phyloP scores from a whole-genome alignment of 2,113 vertebrate species.

The Phaetusa simplex region DNA sequence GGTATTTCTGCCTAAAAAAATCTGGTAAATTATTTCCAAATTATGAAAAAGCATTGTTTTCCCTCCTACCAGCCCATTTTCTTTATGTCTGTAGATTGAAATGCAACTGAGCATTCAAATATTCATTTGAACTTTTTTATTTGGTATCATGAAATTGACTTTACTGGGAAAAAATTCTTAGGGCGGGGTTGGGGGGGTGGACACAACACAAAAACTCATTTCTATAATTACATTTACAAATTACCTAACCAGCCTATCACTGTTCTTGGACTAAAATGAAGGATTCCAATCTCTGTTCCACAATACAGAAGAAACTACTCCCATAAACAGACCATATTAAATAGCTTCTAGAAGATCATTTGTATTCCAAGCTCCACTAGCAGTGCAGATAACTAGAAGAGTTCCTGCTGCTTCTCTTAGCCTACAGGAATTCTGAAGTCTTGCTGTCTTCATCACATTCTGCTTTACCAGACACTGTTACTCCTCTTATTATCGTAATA shows the following conservation, averaged over 20 bases:
- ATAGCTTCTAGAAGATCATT: background rate
- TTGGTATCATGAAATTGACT: background rate
- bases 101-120: background rate
- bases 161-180: background rate
- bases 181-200: fast-evolving
- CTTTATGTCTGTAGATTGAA: background rate
- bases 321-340: background rate
- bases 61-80: background rate
- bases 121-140: background rate
- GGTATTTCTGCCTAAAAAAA: background rate
- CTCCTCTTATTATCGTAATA: background rate
- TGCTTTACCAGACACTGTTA: background rate
- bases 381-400: background rate
- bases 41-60: background rate
- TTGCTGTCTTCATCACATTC: background rate
- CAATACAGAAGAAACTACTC: background rate
- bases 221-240: background rate
- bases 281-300: background rate
- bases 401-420: background rate
- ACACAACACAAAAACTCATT: background rate
- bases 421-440: background rate
- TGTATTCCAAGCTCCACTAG: background rate
- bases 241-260: background rate
- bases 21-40: background rate
- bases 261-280: background rate